phyloP scores from a whole-genome alignment of 1,140 invertebrate species.

The Zaprionus vittiger region DNA sequence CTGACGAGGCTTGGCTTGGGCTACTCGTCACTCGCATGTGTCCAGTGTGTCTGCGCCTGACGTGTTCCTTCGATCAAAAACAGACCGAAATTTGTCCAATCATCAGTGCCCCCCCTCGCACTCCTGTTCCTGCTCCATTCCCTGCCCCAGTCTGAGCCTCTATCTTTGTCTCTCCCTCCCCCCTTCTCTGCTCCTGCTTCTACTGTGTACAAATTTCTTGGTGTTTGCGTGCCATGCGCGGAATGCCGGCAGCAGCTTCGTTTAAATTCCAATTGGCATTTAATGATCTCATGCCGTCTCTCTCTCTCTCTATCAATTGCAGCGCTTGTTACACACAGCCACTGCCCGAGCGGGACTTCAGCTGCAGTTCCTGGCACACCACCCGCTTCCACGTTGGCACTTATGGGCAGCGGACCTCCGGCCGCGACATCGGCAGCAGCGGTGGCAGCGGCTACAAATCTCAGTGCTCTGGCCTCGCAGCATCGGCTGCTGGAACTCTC shows the following conservation, averaged over 20 bases:
- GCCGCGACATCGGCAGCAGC: conserved; percentile 62
- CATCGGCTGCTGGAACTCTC: conserved; percentile 92
- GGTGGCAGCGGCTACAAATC: conserved; percentile 85
- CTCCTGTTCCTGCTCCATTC: neutral
- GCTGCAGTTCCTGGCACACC: conserved; percentile 85
- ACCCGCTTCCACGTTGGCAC: conserved; percentile 83
- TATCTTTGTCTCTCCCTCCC: neutral
- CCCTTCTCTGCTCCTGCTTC: neutral
- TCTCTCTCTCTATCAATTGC: conserved; percentile 28
- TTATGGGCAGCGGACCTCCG: conserved; percentile 79
- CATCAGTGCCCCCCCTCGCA: conserved; percentile 21
- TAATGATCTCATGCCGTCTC: conserved; percentile 59
- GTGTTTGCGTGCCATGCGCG: conserved; percentile 80
- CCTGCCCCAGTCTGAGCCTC: neutral
- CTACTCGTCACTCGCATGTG: conserved; percentile 10
- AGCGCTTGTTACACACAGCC: conserved; percentile 60
- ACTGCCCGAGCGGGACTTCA: conserved; percentile 77
- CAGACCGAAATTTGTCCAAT: conserved; percentile 76
- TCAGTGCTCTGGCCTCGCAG: conserved; percentile 89
- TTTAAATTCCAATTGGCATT: conserved; percentile 82
- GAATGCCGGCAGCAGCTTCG: conserved; percentile 80
- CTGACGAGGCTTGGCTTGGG: neutral
- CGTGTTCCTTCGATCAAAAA: conserved; percentile 75
- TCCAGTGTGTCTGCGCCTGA: conserved; percentile 36
- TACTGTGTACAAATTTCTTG: conserved; percentile 73